Conservation (phyloP, 2,113 vertebrate species). For the Phalacrocorax brasilianus region DNA sequence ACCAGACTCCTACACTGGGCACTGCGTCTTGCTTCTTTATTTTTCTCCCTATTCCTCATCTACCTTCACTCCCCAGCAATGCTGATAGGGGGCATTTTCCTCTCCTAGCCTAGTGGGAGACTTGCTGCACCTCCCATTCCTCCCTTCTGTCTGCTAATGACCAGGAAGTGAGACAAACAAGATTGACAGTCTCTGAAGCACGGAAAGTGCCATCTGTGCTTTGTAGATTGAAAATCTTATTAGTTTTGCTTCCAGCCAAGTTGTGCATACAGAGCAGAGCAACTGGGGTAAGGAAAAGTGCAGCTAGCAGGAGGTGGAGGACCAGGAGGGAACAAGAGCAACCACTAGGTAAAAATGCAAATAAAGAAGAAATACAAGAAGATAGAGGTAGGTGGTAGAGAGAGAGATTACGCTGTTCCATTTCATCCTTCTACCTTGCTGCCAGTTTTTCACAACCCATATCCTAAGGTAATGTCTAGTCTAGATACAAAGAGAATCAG, state of each 20-base stretch:
- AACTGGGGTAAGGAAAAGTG: neutral
- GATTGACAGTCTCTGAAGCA: conserved; percentile 58
- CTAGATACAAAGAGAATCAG: neutral
- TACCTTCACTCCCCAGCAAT: neutral
- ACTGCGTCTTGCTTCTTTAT: neutral
- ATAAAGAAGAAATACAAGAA: neutral
- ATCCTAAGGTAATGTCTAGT: neutral
- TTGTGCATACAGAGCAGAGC: neutral
- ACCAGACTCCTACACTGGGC: neutral
- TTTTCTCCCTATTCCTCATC: neutral
- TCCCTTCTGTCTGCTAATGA: conserved; percentile 29
- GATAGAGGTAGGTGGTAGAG: neutral
- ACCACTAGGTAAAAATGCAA: neutral
- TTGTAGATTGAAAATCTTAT: conserved; percentile 65
- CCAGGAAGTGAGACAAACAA: conserved; percentile 57
- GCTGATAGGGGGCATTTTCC: neutral
- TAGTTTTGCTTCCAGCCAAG: conserved; percentile 43
- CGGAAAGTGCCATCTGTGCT: conserved; percentile 14
- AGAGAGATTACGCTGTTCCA: neutral
- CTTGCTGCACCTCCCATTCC: neutral
- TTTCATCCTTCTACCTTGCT: neutral
- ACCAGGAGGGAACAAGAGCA: neutral
- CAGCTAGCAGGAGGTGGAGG: neutral
- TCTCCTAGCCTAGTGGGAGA: neutral
- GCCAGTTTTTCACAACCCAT: neutral